Evolutionary conservation across 2,113 vertebrate genomes (phyloP), one percentile per base, ranked within the genome.

Genomic region (Phalacrocorax pelagicus): DNA sequence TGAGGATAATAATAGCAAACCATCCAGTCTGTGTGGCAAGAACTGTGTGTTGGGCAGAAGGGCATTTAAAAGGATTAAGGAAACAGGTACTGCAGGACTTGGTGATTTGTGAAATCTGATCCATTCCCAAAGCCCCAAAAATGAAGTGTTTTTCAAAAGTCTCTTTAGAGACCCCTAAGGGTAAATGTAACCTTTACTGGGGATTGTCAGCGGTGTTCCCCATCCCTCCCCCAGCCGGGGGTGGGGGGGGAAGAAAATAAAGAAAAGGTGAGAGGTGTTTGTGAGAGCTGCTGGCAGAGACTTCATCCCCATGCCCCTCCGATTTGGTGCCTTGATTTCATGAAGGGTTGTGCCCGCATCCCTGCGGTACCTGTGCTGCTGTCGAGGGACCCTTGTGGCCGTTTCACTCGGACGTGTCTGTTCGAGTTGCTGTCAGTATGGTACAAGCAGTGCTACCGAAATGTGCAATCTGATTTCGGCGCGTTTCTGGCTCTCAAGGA

Each of bases 401-500:
- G 0, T 2, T 13, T 42, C 36, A 5, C 78, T 49, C 0, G 3
- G 58, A 6, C 5, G 0, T 3, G 20, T 29, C 49, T 0, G 18
- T 22, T 36, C 55, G 6, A 9, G n/a, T 62, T 40, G 62, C 54
- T 15, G 15, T 44, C 12, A 2, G 40, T 9, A 2, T 3, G 40
- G 16, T 34, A 6, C 15, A 17, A 55, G 22, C 32, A 5, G 36
- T 3, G 15, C 66, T 51, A 29, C 38, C 17, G 7, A 51, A 70
- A 52, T 0, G 5, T 5, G 16, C 1, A 0, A 3, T 51, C 58
- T 71, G 70, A 70, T 70, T 66, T 71, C 1, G 9, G 63, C 38
- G 63, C 16, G 0, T 55, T 52, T n/a, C 44, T 46, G 44, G 22
- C 36, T 73, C 72, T 38, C 0, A 1, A 32, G 72, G 34, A 40